Conservation (phyloP, 2,113 vertebrate species). For the Melospiza melodia region DNA sequence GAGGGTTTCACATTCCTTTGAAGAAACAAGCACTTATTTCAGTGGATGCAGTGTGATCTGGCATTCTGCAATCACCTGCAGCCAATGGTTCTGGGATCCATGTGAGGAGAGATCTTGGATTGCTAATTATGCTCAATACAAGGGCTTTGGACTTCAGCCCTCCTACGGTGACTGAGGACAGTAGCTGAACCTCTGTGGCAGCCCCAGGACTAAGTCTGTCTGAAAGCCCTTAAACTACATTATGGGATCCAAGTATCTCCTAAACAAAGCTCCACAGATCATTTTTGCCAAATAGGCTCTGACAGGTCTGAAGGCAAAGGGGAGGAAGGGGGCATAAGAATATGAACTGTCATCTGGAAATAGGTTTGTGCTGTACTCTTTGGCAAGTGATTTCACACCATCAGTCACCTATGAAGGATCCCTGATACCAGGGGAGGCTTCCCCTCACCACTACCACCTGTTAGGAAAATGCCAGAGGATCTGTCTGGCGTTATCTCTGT, state of each 20-base stretch:
- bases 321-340: neutral
- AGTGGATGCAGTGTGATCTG: neutral
- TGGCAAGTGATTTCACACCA: accelerated
- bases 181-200: neutral
- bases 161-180: neutral
- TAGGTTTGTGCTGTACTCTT: neutral
- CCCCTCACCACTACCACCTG: accelerated
- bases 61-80: neutral
- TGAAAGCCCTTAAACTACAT: neutral
- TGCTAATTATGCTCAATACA: neutral
- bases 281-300: neutral
- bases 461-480: neutral
- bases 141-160: neutral
- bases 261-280: neutral
- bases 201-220: neutral
- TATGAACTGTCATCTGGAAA: neutral
- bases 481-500: neutral
- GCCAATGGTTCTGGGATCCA: neutral
- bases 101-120: neutral
- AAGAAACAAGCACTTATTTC: neutral
- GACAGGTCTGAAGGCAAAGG: neutral
- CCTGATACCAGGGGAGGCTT: neutral
- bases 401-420: neutral
- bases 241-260: neutral
- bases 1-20: neutral